These are phyloP conservation scores for Trypoxylus dichotomus DNA, from an alignment of 1,140 invertebrate genomes.

Conservation along the genomic window DNA sequence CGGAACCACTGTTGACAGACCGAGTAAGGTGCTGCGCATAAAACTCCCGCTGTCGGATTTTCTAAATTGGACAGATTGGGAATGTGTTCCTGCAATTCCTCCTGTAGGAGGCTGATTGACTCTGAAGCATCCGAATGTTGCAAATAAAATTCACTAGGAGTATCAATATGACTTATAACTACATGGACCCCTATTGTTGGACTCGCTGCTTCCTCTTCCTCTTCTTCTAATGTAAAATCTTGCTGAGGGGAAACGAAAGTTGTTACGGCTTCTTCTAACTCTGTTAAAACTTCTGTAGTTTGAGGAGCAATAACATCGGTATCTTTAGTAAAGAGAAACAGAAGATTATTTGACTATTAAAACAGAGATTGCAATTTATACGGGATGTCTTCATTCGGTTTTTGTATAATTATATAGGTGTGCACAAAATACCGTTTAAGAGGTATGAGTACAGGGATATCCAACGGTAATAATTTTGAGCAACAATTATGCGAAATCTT, in stretches of 20 bases:
- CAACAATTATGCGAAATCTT: too few relatives aligned
- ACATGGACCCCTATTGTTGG: constrained; percentile 50
- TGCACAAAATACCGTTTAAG: too few relatives aligned
- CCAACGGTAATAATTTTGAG: too few relatives aligned
- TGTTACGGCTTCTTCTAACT: background rate
- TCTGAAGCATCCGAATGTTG: constrained; percentile 58
- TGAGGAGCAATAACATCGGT: too few relatives aligned
- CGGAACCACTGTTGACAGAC: constrained; percentile 79
- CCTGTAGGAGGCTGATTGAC: constrained; percentile 60
- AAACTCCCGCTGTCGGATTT: constrained; percentile 61
- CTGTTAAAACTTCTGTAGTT: too few relatives aligned
- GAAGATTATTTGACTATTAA: too few relatives aligned
- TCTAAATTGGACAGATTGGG: constrained; percentile 56
- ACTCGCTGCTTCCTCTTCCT: background rate
- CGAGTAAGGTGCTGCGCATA: constrained; percentile 73
- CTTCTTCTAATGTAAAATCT: background rate
- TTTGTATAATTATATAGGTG: too few relatives aligned
- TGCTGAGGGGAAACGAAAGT: background rate
- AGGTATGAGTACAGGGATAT: too few relatives aligned
- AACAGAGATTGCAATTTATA: too few relatives aligned
- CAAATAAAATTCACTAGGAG: constrained; percentile 69
- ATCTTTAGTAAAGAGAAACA: too few relatives aligned
- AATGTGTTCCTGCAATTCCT: constrained; percentile 61
- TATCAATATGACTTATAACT: constrained; percentile 64
- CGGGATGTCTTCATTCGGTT: too few relatives aligned